Conservation (phyloP, 1,140 invertebrate species). For the Acromyrmex heyeri region DNA sequence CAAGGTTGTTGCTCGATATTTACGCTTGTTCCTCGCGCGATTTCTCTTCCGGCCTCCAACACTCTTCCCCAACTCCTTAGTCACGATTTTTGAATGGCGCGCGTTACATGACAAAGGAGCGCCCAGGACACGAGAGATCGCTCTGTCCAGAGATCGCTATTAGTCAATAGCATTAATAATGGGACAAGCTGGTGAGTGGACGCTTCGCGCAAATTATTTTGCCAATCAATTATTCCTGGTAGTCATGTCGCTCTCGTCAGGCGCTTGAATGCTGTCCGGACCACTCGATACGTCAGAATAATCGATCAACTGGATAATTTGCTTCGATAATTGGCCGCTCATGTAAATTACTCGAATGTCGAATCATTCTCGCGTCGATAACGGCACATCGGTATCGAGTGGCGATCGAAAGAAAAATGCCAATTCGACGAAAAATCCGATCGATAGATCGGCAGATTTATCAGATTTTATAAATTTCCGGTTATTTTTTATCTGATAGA, state of each 20-base stretch:
- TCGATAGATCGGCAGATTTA: not conserved
- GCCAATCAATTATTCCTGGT: slow-evolving; percentile 58
- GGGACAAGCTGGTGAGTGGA: slow-evolving; percentile 37
- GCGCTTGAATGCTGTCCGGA: slow-evolving; percentile 48
- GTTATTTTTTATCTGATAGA: not conserved
- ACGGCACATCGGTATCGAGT: slow-evolving; percentile 25
- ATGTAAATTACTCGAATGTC: slow-evolving; percentile 60
- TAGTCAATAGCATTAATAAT: slow-evolving; percentile 53
- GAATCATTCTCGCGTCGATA: slow-evolving; percentile 62
- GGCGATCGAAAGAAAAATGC: slow-evolving; percentile 14
- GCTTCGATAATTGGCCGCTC: slow-evolving; percentile 55
- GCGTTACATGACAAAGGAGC: slow-evolving; percentile 38
- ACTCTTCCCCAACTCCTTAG: not conserved
- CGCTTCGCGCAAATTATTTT: slow-evolving; percentile 56
- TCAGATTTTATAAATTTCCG: not conserved
- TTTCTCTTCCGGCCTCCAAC: not conserved
- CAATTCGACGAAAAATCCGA: not conserved
- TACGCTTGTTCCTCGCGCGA: slow-evolving; percentile 37
- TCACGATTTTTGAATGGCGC: not conserved
- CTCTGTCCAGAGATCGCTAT: slow-evolving; percentile 1
- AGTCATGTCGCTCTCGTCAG: slow-evolving; percentile 51
- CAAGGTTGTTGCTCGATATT: slow-evolving; percentile 58
- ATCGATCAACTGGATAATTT: slow-evolving; percentile 61
- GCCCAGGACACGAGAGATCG: not conserved
- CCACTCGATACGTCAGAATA: slow-evolving; percentile 63